Conservation (phyloP, 2,888 invertebrate genomes). For the Cerceris rybyensis region DNA sequence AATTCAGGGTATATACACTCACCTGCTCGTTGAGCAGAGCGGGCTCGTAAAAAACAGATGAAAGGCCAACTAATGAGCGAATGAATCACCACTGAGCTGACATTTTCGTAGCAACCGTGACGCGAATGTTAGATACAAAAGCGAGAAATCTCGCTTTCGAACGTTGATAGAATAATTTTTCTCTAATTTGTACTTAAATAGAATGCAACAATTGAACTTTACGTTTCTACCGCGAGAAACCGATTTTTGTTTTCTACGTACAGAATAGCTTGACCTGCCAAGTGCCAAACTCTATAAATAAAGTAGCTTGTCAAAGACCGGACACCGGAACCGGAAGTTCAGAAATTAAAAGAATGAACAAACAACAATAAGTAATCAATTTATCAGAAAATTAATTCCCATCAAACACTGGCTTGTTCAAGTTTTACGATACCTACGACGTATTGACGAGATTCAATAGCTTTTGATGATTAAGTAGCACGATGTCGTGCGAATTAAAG, state of each 20-base stretch:
- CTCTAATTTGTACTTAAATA: slow-evolving; percentile 12
- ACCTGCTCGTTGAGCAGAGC: slow-evolving; percentile 65
- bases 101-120: slow-evolving; percentile 69
- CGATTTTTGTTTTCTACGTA: slow-evolving; percentile 41
- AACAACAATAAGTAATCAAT: not conserved
- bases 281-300: slow-evolving; percentile 66
- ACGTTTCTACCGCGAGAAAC: slow-evolving; percentile 35
- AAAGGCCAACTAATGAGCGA: slow-evolving; percentile 53
- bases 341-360: slow-evolving; percentile 35
- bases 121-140: slow-evolving; percentile 55
- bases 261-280: slow-evolving; percentile 50
- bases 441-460: too few relatives aligned
- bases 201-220: slow-evolving; percentile 18
- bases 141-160: slow-evolving; percentile 56
- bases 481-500: too few relatives aligned
- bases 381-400: too few relatives aligned
- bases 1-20: slow-evolving; percentile 14
- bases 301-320: slow-evolving; percentile 66
- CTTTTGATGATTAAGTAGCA: too few relatives aligned
- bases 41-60: slow-evolving; percentile 50
- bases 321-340: slow-evolving; percentile 63
- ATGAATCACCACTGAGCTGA: slow-evolving; percentile 74
- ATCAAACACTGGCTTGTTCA: too few relatives aligned
- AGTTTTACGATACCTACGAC: not conserved
- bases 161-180: slow-evolving; percentile 16